Percentiles rank a stretch among this genome's conserved stretches.
Evolutionary conservation across 2,888 invertebrate genomes (phyloP).

Genomic region (Euplagia quadripunctaria): DNA sequence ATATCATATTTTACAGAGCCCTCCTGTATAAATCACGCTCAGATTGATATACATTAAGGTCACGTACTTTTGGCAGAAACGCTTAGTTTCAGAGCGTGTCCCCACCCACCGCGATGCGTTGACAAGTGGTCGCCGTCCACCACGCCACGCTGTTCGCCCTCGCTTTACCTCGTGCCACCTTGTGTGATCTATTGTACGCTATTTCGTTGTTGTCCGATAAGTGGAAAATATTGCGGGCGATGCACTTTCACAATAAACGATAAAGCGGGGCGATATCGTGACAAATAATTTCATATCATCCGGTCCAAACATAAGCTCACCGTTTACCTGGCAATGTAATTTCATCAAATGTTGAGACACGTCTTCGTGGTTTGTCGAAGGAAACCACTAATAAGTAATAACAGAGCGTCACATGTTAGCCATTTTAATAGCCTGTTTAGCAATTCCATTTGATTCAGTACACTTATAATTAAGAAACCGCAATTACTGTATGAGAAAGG

Average conservation of each 20-base stretch:
- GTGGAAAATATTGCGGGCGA: slow-evolving; percentile 44
- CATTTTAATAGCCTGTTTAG: not conserved
- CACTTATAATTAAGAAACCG: not conserved
- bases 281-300: not conserved
- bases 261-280: slow-evolving; percentile 18
- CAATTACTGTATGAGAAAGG: no score
- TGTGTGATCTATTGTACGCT: slow-evolving; percentile 41
- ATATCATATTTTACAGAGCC: slow-evolving; percentile 87
- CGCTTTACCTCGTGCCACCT: slow-evolving; percentile 38
- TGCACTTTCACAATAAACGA: slow-evolving; percentile 45
- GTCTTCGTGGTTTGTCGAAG: not conserved
- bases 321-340: not conserved
- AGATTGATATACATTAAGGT: slow-evolving; percentile 87
- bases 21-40: slow-evolving; percentile 82
- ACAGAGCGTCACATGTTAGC: not conserved
- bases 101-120: slow-evolving; percentile 60
- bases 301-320: not conserved
- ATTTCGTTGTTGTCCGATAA: slow-evolving; percentile 40
- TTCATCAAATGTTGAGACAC: not conserved
- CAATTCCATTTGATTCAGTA: not conserved
- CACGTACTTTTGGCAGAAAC: slow-evolving; percentile 84
- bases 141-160: slow-evolving; percentile 30
- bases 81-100: slow-evolving; percentile 72
- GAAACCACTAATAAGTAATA: not conserved
- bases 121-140: slow-evolving; percentile 69